Conservation (phyloP, 2,113 vertebrate genomes). For the Strigops habroptila region DNA sequence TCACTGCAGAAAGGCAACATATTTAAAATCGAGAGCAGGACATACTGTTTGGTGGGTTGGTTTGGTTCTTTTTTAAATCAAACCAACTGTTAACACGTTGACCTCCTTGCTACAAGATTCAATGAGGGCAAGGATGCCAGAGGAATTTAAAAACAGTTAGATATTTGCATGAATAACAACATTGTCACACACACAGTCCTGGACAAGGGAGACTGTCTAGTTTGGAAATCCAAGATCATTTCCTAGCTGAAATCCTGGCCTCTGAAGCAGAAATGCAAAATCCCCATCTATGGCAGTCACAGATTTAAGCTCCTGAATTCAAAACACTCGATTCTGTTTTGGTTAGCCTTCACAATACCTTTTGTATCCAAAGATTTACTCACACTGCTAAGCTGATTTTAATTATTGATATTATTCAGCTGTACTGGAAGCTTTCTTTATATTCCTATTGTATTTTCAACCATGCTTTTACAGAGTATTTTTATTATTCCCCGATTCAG, state of each 20-base stretch:
- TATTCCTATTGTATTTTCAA: background rate
- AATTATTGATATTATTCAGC: conserved; percentile 15
- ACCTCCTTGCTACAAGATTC: background rate
- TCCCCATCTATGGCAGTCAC: accelerated
- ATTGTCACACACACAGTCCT: accelerated
- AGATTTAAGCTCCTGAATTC: background rate
- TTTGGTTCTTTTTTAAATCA: background rate
- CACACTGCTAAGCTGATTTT: background rate
- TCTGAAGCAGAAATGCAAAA: background rate
- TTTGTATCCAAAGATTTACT: background rate
- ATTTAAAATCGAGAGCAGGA: background rate
- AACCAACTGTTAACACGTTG: background rate
- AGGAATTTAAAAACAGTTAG: background rate
- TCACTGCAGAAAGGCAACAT: accelerated
- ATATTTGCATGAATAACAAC: background rate
- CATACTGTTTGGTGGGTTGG: background rate
- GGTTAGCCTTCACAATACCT: background rate
- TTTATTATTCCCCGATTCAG: background rate
- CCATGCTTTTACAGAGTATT: background rate
- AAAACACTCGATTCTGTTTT: background rate
- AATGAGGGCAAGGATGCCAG: background rate
- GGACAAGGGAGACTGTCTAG: background rate
- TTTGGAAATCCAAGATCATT: background rate
- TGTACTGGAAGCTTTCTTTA: background rate
- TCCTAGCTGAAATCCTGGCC: background rate